Percentiles rank a stretch among this genome's conserved stretches.
phyloP scores from a whole-genome alignment of 2,888 invertebrate species.

The Amiota minor region DNA sequence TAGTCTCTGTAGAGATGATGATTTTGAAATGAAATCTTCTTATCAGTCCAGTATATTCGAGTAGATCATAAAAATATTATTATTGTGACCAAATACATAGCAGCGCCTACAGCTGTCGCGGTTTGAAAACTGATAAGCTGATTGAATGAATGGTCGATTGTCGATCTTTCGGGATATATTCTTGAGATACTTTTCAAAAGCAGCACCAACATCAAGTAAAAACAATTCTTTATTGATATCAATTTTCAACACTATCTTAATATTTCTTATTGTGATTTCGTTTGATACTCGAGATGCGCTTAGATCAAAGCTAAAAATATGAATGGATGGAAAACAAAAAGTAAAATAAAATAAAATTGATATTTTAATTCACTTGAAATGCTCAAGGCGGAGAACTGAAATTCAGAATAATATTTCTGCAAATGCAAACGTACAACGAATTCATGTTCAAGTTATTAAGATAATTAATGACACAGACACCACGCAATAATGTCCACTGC shows the following conservation, averaged over 20 bases:
- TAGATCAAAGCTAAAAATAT: background rate
- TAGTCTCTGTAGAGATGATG: background rate
- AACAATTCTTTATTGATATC: background rate
- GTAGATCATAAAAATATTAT: conserved; percentile 4
- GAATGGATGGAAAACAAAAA: background rate
- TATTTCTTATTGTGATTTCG: background rate
- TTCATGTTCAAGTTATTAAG: conserved; percentile 70
- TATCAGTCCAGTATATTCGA: background rate
- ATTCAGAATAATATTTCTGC: conserved; percentile 37
- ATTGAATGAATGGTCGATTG: background rate
- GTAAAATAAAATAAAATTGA: conserved; percentile 31
- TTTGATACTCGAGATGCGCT: background rate
- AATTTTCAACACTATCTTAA: background rate
- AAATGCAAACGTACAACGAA: conserved; percentile 49
- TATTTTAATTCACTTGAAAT: conserved; percentile 34
- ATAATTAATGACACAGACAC: conserved; percentile 71
- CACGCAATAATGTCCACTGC: conserved; percentile 67
- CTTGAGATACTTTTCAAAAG: background rate
- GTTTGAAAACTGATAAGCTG: background rate
- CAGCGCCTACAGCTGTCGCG: background rate
- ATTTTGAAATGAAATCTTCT: background rate
- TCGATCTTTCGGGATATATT: background rate
- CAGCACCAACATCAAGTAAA: background rate
- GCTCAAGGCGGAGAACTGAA: conserved; percentile 13
- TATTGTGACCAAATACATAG: background rate